Conservation (phyloP, 2,113 vertebrate genomes). For the Microcebus murinus region DNA sequence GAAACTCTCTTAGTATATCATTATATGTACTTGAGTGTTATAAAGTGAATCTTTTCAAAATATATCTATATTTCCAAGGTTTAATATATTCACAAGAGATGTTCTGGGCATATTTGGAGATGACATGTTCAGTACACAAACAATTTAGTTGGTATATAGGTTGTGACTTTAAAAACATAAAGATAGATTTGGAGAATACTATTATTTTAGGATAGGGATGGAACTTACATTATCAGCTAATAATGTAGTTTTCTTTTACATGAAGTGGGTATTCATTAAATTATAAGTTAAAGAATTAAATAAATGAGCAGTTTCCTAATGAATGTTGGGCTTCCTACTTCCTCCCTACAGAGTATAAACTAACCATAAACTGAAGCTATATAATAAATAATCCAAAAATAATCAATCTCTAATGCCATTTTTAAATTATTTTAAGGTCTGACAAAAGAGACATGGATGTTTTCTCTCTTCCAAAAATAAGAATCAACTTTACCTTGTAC, state of each 20-base stretch:
- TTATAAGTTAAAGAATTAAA: neutral
- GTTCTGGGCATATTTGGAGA: neutral
- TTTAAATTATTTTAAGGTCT: neutral
- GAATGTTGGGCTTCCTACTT: neutral
- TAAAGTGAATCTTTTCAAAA: neutral
- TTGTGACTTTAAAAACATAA: neutral
- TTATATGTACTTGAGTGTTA: neutral
- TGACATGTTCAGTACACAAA: neutral
- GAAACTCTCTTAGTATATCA: neutral
- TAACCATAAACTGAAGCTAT: neutral
- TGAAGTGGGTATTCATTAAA: neutral
- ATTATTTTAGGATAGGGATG: neutral
- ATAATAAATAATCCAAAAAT: neutral
- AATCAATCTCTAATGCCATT: neutral
- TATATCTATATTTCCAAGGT: neutral
- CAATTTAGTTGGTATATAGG: neutral
- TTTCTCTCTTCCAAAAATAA: neutral
- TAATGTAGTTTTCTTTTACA: neutral
- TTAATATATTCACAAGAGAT: neutral
- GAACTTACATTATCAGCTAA: neutral
- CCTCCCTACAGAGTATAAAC: neutral
- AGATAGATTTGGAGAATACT: neutral
- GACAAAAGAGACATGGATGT: rapidly evolving
- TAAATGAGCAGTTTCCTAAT: neutral
- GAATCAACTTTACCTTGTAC: neutral